Conservation (phyloP, 2,113 vertebrate species). For the Noctilio leporinus region DNA sequence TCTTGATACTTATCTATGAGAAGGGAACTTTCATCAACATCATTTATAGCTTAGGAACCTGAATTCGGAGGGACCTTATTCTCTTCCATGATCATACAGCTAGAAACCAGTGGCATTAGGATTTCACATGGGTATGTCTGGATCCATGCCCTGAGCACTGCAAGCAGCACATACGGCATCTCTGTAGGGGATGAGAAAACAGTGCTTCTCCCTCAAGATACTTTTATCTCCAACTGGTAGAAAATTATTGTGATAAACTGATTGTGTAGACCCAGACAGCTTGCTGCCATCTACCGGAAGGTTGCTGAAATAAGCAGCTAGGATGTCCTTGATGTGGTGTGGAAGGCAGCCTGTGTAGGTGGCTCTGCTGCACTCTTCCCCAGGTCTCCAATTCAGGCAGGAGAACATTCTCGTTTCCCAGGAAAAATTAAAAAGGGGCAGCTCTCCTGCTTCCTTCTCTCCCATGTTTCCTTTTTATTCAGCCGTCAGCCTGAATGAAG, state of each 20-base stretch:
- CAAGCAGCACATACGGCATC: neutral
- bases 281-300: constrained; percentile 15
- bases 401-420: neutral
- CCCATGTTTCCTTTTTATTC: neutral
- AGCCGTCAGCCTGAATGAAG: neutral
- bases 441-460: neutral
- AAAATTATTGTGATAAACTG: neutral
- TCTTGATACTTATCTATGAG: neutral
- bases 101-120: neutral
- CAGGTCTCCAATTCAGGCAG: neutral
- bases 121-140: neutral
- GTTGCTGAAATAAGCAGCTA: neutral
- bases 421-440: neutral
- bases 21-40: neutral
- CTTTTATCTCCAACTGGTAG: constrained; percentile 5
- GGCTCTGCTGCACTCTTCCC: too few relatives aligned
- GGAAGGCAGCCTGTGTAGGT: neutral
- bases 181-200: neutral
- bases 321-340: neutral
- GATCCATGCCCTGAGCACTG: neutral
- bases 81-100: neutral
- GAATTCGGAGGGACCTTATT: neutral
- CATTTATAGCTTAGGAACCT: neutral
- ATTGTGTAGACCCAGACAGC: neutral
- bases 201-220: neutral